Evolutionary conservation across 2,797 vertebrate genomes (phyloP).

Genomic region (Gymnothorax reevesii): DNA sequence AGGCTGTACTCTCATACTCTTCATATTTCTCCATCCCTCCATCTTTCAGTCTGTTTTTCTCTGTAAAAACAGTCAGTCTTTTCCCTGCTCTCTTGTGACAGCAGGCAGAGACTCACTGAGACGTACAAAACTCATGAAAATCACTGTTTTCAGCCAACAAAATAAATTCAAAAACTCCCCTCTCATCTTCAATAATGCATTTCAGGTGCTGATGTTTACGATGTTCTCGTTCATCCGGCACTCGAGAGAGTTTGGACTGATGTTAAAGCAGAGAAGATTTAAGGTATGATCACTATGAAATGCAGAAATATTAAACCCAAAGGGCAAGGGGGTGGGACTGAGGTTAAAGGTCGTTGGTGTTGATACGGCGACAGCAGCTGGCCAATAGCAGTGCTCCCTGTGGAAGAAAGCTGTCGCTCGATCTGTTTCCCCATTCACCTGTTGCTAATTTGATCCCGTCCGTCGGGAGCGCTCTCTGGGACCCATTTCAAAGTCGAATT

Average conservation of each 20-base stretch:
- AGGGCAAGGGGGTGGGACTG: background rate
- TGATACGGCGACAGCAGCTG: background rate
- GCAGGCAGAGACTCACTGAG: background rate
- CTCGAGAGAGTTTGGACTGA: background rate
- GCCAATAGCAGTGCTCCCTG: background rate
- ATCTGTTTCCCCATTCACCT: background rate
- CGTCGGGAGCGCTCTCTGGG: background rate
- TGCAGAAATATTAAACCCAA: background rate
- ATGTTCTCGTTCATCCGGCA: background rate
- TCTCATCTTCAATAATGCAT: background rate
- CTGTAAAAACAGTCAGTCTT: background rate
- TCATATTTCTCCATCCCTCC: background rate
- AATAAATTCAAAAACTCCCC: background rate
- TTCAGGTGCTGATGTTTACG: background rate
- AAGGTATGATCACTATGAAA: background rate
- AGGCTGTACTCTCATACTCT: background rate
- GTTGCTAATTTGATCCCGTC: background rate
- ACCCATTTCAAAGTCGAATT: background rate
- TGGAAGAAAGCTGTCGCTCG: background rate
- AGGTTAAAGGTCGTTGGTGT: background rate
- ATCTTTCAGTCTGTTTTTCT: background rate
- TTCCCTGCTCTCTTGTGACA: background rate
- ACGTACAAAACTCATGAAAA: background rate
- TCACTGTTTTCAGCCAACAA: background rate
- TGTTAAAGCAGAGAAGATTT: background rate